These are phyloP conservation scores for Sula dactylatra DNA, from an alignment of 2,113 vertebrate species.

Conservation along the genomic window DNA sequence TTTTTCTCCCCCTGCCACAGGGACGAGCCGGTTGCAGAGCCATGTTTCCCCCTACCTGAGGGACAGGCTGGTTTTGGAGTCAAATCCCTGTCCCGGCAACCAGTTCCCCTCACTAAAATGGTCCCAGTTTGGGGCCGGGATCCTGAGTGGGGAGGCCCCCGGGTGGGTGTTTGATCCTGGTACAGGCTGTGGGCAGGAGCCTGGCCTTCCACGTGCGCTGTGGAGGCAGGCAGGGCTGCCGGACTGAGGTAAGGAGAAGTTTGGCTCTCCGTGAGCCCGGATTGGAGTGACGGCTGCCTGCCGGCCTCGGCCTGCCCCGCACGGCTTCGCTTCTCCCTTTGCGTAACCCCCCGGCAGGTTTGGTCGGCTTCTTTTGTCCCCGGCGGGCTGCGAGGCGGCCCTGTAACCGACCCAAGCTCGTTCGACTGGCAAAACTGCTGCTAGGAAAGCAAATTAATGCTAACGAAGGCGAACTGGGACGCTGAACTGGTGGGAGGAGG, in stretches of 20 bases:
- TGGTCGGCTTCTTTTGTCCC: neutral
- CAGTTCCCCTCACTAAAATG: fast-evolving
- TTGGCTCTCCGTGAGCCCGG: neutral
- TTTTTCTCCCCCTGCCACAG: fast-evolving
- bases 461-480: neutral
- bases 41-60: neutral
- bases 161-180: neutral
- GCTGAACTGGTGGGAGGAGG: neutral
- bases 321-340: neutral
- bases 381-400: fast-evolving
- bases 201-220: neutral
- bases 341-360: neutral
- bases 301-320: neutral
- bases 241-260: neutral
- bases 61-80: neutral
- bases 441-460: neutral
- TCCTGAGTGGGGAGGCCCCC: neutral
- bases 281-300: fast-evolving
- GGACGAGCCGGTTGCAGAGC: neutral
- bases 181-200: neutral
- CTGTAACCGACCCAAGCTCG: neutral
- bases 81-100: neutral
- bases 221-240: neutral
- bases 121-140: neutral
- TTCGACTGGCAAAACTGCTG: neutral